A percentile compares a stretch with the other conserved stretches of the same genome.
Conservation (phyloP, 2,888 invertebrate species). For the Plebejus anna region DNA sequence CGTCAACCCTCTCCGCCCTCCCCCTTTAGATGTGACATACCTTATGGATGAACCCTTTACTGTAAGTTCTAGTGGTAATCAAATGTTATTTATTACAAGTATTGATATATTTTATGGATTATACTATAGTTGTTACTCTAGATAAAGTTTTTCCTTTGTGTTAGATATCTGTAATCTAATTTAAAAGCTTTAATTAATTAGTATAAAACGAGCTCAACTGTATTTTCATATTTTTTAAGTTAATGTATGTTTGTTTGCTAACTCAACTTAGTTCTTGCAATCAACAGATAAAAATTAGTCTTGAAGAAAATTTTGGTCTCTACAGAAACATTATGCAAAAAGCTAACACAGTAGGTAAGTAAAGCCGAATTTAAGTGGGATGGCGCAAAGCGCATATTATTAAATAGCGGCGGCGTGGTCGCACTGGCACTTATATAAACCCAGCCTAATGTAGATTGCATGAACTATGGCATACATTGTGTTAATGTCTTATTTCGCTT, state of each 20-base stretch:
- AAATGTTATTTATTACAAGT: neutral
- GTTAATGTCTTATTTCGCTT: neutral
- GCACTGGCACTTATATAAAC: too few species aligned
- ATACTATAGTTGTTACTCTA: neutral
- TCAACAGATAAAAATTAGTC: neutral
- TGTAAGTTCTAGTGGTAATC: neutral
- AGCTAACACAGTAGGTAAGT: neutral
- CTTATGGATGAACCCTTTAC: neutral
- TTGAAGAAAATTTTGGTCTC: neutral
- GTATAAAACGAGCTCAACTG: neutral
- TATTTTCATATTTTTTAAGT: constrained; percentile 11
- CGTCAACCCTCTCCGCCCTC: too few species aligned
- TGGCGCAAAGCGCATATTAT: too few species aligned
- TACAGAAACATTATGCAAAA: neutral
- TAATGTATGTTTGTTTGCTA: neutral
- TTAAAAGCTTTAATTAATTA: constrained; percentile 6
- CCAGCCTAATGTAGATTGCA: neutral
- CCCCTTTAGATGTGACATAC: too few species aligned
- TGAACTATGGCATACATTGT: neutral
- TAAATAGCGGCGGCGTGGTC: too few species aligned
- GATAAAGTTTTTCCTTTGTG: neutral
- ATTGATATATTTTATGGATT: too few species aligned
- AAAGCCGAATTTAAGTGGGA: too few species aligned
- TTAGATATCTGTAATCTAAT: neutral
- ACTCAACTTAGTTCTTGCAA: neutral